Evolutionary conservation across 2,113 vertebrate species (phyloP), one percentile per base, ranked within the genome.

Genomic region (Chionodraco myersi): DNA sequence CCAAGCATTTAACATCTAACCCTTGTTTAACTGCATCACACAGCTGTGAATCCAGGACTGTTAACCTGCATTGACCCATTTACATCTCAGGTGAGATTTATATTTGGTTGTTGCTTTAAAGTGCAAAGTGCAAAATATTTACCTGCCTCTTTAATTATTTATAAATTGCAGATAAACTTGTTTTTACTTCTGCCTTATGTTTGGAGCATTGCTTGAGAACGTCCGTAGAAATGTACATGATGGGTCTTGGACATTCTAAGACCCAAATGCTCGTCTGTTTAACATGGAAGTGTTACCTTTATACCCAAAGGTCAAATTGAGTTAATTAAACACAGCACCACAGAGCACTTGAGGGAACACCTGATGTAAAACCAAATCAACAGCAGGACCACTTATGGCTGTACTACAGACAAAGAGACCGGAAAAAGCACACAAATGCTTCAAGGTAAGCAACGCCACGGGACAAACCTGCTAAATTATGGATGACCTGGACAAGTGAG

Each of bases 381-480:
- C 76, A 72, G 60, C 49, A 26, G 61, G 53, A 7, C 61, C 15
- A 48, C 41, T 71, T 14, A 57, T 81, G 70, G n/a, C 49, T 72
- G 58, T 51, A 61, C 56, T 16, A 18, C 11, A 57, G 66, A 79
- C 64, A 16, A 58, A 73, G 23, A 75, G 49, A 52, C 18, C 0
- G 0, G 30, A 36, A 64, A 63, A 47, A 75, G 30, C 9, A 68
- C 62, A 47, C 53, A 30, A 67, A 67, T 8, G 6, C 77, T 70
- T 48, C 45, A 15, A 72, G 58, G 70, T 56, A 82, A 77, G 26
- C 34, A 79, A 65, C 64, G 70, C 14, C 36, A 75, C 6, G 3
- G 57, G 59, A 85, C 63, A 71, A 82, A 80, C 52, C 79, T 69
- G 58, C 26, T 92, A 18, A 86, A 91, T 91, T 85, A 90, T 92